A percentile compares a stretch with the other conserved stretches of the same genome.
Evolutionary conservation across 2,797 vertebrate species (phyloP).

Genomic region (Gorsachius magnificus): DNA sequence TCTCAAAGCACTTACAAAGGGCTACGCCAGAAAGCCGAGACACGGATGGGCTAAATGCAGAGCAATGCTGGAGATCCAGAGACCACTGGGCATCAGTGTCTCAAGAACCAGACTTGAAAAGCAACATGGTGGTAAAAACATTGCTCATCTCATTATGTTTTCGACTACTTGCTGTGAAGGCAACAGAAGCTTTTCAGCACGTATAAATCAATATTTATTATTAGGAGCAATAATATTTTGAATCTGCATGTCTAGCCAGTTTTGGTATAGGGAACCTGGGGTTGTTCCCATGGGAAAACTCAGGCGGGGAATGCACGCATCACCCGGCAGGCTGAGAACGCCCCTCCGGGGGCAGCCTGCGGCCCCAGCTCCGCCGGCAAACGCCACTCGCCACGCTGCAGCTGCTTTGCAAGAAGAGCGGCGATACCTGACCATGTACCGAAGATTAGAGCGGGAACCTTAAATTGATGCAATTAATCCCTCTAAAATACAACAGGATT

Average conservation of each 20-base stretch:
- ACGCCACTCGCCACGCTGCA: not conserved
- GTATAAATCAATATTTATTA: constrained; percentile 3
- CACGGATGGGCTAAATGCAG: rapidly evolving
- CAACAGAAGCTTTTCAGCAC: not conserved
- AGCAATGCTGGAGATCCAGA: not conserved
- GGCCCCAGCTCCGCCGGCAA: not conserved
- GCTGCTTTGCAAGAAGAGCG: not conserved
- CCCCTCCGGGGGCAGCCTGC: not conserved
- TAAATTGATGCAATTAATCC: constrained; percentile 29
- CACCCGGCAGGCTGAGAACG: not conserved
- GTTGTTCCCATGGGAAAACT: not conserved
- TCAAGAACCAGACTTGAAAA: not conserved
- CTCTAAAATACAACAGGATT: constrained; percentile 14
- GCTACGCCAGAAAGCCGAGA: not conserved
- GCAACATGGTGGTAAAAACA: not conserved
- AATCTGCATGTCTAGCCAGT: not conserved
- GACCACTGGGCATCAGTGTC: not conserved
- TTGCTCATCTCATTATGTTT: not conserved
- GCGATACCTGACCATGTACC: not conserved
- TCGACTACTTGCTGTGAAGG: not conserved
- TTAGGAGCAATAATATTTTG: not conserved
- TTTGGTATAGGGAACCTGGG: not conserved
- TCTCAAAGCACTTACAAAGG: not conserved
- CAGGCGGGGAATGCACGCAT: rapidly evolving
- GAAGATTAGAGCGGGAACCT: not conserved